Base-by-base conservation (phyloP, 2,113 vertebrate genomes). In the Carassius carassius region DNA sequence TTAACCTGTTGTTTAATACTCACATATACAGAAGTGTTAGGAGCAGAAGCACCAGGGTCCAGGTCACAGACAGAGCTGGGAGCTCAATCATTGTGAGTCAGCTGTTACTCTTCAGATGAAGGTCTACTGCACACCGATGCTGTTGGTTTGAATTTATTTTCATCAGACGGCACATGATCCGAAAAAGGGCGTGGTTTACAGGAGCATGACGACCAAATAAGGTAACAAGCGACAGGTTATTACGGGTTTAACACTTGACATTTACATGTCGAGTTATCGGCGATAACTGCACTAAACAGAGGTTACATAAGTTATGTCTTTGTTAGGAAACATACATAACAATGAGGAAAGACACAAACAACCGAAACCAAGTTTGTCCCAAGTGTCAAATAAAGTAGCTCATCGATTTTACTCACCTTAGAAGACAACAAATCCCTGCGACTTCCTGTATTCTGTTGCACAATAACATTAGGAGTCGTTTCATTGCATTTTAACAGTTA, bases 21-120 rank as follows among this genome's bases (percentile, higher is more conserved):
- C 84, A 89, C 88, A 87, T 54, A 35, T 82, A n/a, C 35, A 89
- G 17, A 12, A 89, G 88, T 0, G 86, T 86, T 19, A 87, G 9
- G 23, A 78, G 7, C 86, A 89, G 41, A 37, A 86, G 21, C 14
- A 89, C 37, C 3, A 89, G 82, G 63, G 72, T 87, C 88, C 88
- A 87, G 25, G 88, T 89, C 47, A 89, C 74, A 11, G 88, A 89
- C 23, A 87, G 67, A 60, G 17, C 80, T 25, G 78, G 8, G 0
- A 89, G 67, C 29, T 82, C 73, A 63, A 11, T 76, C 82, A 84
- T 88, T 58, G 49, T 70, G 14, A 44, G 16, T 5, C 56, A 19
- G 25, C 16, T 13, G 11, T 51, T 5, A 49, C 11, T 47, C 44
- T 60, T 41, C 77, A 29, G 58, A 6, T 54, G 25, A 54, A 35